Base-by-base conservation (phyloP, 2,797 vertebrate genomes). In the Cephalopachus bancanus region DNA sequence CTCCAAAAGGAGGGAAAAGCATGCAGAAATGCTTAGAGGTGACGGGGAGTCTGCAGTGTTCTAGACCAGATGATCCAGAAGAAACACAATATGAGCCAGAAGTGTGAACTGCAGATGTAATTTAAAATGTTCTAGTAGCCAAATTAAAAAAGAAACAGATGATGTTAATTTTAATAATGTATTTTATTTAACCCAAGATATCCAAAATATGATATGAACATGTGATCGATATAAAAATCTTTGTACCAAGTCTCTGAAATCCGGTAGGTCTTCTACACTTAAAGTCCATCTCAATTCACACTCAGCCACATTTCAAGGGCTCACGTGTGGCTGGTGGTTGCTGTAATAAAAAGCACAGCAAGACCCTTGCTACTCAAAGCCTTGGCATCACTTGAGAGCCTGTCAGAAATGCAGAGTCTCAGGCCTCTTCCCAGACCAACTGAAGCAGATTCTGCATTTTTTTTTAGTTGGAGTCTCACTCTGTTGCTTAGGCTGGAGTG, bases 151-250 rank as follows among this genome's bases (percentile, higher is more conserved):
- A 76, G 62, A 84, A 71, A 55, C 37, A 79, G 26, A 22, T n/a
- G 17, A 72, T 78, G 49, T 83, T 78, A 85, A 88, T 94, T 97
- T 97, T 95, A 96, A 89, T 96, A 97, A 97, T 94, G 92, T 92
- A 88, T 93, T 97, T 97, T 97, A 97, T 97, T 97, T 94, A 96
- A 95, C 69, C 49, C 4, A 72, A 95, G 89, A 94, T 96, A 97
- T 95, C 94, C 71, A 97, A 97, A 97, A 97, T 97, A 97, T 89
- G 94, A 10, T 97, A 85, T 96, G 53, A 96, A 96, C 93, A 95
- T 95, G 86, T 95, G 75, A 92, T 65, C 51, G 64, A 93, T 97
- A 97, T 93, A 97, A 97, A 97, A 37, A 28, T 49, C 83, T 90
- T 87, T 87, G 87, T 84, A 92, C 86, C 60, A 89, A 59, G 84